Evolutionary conservation across 2,113 vertebrate genomes (phyloP).

Genomic region (Aix galericulata): DNA sequence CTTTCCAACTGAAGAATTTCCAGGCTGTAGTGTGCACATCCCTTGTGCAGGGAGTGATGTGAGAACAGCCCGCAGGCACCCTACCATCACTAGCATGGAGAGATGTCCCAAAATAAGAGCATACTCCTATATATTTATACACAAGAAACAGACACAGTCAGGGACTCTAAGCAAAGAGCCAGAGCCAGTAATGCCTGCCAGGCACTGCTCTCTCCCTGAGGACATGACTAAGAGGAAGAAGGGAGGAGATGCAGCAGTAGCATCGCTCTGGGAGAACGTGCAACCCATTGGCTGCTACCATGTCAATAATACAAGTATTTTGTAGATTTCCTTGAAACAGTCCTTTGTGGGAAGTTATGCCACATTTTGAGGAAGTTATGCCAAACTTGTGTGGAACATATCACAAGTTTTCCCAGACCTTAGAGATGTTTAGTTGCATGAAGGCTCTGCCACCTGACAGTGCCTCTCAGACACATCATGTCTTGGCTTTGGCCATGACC

Average conservation of each 20-base stretch:
- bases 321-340: background rate
- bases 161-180: background rate
- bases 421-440: background rate
- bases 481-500: accelerated
- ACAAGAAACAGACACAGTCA: background rate
- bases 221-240: background rate
- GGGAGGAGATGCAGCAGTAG: background rate
- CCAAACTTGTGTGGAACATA: accelerated
- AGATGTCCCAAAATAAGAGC: background rate
- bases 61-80: background rate
- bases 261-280: background rate
- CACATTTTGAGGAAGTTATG: background rate
- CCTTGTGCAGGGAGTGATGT: accelerated
- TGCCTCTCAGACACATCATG: accelerated
- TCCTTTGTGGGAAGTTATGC: background rate
- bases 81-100: background rate
- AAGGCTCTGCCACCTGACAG: background rate
- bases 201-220: background rate
- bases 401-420: background rate
- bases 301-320: background rate
- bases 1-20: too few species aligned
- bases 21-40: background rate
- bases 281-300: accelerated
- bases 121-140: accelerated
- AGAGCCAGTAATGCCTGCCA: background rate